Evolutionary conservation across 1,140 invertebrate genomes (phyloP).

Genomic region (Ips typographus): DNA sequence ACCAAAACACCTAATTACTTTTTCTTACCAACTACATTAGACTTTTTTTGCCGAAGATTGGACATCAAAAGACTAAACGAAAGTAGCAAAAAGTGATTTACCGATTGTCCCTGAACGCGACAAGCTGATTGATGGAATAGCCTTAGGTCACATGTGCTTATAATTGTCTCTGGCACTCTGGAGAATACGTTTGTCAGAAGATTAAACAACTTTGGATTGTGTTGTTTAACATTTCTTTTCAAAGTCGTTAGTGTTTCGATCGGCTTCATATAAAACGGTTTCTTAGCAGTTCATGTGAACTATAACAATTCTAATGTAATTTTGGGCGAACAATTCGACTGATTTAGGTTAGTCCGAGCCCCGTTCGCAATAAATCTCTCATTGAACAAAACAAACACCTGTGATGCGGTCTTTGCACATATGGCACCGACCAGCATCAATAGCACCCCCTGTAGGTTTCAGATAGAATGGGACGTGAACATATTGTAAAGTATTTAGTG

Average conservation of each 20-base stretch:
- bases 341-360: no score
- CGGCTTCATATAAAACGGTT: no score
- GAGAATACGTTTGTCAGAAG: conserved; percentile 28
- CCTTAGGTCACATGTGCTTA: conserved; percentile 34
- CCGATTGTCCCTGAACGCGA: conserved; percentile 24
- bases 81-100: conserved; percentile 28
- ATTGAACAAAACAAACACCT: conserved; percentile 36
- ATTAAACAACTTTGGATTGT: conserved; percentile 29
- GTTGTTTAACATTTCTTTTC: conserved; percentile 26
- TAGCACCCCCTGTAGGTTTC: conserved; percentile 21
- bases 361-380: conserved; percentile 19
- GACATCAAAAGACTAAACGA: no score
- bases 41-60: background rate
- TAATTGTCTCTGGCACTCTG: conserved; percentile 34
- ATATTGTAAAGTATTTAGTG: conserved; percentile 38
- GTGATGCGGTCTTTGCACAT: conserved; percentile 36
- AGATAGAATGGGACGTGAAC: conserved; percentile 17
- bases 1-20: no score
- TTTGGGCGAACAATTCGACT: no score
- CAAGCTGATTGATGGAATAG: conserved; percentile 29
- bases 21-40: no score
- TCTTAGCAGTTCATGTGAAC: no score
- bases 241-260: background rate
- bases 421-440: conserved; percentile 40
- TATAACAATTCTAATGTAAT: no score